These are phyloP conservation scores for Mycogona germanica DNA, from an alignment of 2,888 invertebrate species.

Conservation along the genomic window DNA sequence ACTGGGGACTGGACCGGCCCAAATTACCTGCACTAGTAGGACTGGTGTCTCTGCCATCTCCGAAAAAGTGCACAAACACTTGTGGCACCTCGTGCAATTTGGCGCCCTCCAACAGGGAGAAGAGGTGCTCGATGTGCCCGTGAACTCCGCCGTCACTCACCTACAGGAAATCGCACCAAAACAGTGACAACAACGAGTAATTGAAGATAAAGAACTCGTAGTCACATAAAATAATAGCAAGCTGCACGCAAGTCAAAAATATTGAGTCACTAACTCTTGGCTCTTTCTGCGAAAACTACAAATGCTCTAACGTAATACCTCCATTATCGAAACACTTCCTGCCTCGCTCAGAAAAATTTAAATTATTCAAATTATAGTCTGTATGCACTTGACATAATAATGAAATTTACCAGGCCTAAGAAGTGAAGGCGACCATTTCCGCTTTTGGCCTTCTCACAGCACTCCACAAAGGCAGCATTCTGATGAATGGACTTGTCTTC, in stretches of 20 bases:
- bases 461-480: constrained; percentile 32
- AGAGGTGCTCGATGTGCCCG: constrained; percentile 37
- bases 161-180: constrained; percentile 21
- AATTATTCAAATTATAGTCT: neutral
- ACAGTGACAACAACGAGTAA: neutral
- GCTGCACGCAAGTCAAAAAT: neutral
- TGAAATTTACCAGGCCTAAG: constrained; percentile 33
- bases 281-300: too few species aligned
- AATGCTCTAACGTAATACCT: too few species aligned
- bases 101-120: constrained; percentile 33
- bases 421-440: constrained; percentile 35
- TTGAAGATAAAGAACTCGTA: constrained; percentile 1
- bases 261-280: too few species aligned
- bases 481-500: constrained; percentile 27
- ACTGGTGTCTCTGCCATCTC: constrained; percentile 35
- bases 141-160: constrained; percentile 36
- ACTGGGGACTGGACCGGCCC: constrained; percentile 13
- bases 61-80: constrained; percentile 36
- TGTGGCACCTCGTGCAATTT: constrained; percentile 35
- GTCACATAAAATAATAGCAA: neutral
- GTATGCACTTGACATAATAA: neutral
- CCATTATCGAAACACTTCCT: too few species aligned
- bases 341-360: too few species aligned
- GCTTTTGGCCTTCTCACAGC: constrained; percentile 33
- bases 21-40: constrained; percentile 32